Percentiles rank a stretch among this genome's conserved stretches.
Conservation (phyloP, 2,888 invertebrate species). For the Caenorhabditis panamensis region DNA sequence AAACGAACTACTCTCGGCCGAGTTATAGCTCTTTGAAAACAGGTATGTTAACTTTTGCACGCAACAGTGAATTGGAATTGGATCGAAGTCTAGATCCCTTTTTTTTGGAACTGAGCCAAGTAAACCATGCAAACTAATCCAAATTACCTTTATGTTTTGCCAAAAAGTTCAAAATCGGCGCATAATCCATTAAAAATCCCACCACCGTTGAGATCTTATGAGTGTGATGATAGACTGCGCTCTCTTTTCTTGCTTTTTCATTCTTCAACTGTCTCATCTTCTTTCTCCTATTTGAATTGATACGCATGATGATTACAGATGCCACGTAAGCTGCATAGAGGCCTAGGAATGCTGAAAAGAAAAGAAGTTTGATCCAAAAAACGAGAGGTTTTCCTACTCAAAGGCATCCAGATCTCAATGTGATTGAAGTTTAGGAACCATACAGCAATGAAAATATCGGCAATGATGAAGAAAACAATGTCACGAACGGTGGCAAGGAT, state of each 20-base stretch:
- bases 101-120: too few relatives aligned
- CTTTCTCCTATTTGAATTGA: constrained; percentile 43
- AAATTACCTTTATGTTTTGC: constrained; percentile 36
- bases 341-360: constrained; percentile 82
- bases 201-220: constrained; percentile 49
- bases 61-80: too few relatives aligned
- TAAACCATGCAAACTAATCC: too few relatives aligned
- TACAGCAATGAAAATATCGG: constrained; percentile 83
- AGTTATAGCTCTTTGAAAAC: too few relatives aligned
- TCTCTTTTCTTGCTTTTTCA: constrained; percentile 40
- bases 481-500: constrained; percentile 82
- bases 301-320: constrained; percentile 82
- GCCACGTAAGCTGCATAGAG: constrained; percentile 83
- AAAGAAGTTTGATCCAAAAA: too few relatives aligned
- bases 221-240: constrained; percentile 40
- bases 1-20: too few relatives aligned
- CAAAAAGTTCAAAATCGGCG: constrained; percentile 39
- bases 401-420: constrained; percentile 82
- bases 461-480: constrained; percentile 83
- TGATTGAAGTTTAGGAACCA: constrained; percentile 83
- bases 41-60: too few relatives aligned
- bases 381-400: constrained; percentile 23
- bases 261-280: constrained; percentile 7
- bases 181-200: constrained; percentile 46
- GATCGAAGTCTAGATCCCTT: too few relatives aligned